These are phyloP conservation scores for Geotrypetes seraphini DNA, from an alignment of 2,797 vertebrate species.

Conservation along the genomic window DNA sequence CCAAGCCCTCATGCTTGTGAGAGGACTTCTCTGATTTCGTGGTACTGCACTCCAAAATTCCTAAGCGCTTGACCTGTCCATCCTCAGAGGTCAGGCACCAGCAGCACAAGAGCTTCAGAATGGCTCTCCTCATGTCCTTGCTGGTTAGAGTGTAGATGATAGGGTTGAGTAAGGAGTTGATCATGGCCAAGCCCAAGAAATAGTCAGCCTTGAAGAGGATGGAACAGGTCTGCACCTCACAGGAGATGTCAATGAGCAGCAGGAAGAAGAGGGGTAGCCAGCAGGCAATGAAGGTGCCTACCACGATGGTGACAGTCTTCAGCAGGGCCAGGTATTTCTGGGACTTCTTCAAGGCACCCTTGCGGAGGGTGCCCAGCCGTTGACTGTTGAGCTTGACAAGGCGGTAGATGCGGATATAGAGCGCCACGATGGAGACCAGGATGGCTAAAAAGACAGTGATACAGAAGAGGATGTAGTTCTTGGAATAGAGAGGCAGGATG, in stretches of 20 bases:
- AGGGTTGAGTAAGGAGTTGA: slow-evolving; percentile 82
- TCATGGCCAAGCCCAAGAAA: slow-evolving; percentile 78
- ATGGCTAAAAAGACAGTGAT: slow-evolving; percentile 62
- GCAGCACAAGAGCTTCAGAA: slow-evolving; percentile 66
- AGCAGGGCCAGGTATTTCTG: slow-evolving; percentile 73
- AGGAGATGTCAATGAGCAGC: slow-evolving; percentile 72
- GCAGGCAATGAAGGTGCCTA: slow-evolving; percentile 76
- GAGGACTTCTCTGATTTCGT: slow-evolving; percentile 64
- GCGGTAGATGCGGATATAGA: slow-evolving; percentile 72
- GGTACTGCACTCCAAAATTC: slow-evolving; percentile 67
- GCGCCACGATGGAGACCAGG: slow-evolving; percentile 66
- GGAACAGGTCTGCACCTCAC: slow-evolving; percentile 40
- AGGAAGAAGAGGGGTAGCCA: slow-evolving; percentile 83
- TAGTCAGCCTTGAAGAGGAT: slow-evolving; percentile 75
- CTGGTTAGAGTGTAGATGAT: slow-evolving; percentile 84
- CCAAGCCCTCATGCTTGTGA: slow-evolving; percentile 52
- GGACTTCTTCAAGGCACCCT: slow-evolving; percentile 48
- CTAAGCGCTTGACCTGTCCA: slow-evolving; percentile 57
- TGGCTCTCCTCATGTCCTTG: slow-evolving; percentile 73
- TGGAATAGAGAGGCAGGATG: slow-evolving; percentile 75
- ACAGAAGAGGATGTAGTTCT: slow-evolving; percentile 75
- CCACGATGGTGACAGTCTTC: slow-evolving; percentile 78
- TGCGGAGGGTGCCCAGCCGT: slow-evolving; percentile 41
- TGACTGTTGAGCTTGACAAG: slow-evolving; percentile 68
- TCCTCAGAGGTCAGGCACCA: slow-evolving; percentile 54